Evolutionary conservation across 2,888 invertebrate genomes (phyloP).

Genomic region (Chirona hameri): DNA sequence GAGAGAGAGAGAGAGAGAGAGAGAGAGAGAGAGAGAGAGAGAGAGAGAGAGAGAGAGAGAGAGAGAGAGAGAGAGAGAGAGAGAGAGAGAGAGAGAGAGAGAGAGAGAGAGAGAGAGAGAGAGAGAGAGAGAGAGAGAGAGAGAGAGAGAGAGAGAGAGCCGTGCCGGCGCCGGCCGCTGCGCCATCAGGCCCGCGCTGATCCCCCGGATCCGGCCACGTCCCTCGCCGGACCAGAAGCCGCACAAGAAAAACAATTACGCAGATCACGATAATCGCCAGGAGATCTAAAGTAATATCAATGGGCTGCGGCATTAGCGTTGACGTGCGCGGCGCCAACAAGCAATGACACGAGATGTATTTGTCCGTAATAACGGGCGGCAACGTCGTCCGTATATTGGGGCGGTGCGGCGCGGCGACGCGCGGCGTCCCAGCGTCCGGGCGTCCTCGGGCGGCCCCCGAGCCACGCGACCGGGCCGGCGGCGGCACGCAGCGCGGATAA

Average conservation of each 20-base stretch:
- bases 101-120: too few relatives aligned
- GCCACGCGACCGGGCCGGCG: background rate
- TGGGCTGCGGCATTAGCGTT: background rate
- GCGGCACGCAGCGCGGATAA: background rate
- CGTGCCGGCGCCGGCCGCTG: too few relatives aligned
- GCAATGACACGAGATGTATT: conserved; percentile 11
- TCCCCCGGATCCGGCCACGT: background rate
- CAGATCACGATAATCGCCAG: background rate
- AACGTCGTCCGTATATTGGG: background rate
- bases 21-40: too few relatives aligned
- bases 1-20: too few relatives aligned
- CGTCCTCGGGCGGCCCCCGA: background rate
- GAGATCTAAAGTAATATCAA: conserved; percentile 7
- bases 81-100: too few relatives aligned
- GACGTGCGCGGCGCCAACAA: conserved; percentile 2
- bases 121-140: too few relatives aligned
- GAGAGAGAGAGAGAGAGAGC: too few relatives aligned
- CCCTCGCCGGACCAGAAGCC: background rate
- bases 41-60: too few relatives aligned
- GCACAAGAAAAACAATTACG: conserved; percentile 8
- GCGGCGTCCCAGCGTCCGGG: background rate
- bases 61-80: too few relatives aligned
- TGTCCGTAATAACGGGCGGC: background rate
- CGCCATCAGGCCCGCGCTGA: background rate
- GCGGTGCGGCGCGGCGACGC: background rate